A percentile compares a stretch with the other conserved stretches of the same genome.
phyloP scores from a whole-genome alignment of 2,888 invertebrate genomes.

The Clitarchus hookeri region DNA sequence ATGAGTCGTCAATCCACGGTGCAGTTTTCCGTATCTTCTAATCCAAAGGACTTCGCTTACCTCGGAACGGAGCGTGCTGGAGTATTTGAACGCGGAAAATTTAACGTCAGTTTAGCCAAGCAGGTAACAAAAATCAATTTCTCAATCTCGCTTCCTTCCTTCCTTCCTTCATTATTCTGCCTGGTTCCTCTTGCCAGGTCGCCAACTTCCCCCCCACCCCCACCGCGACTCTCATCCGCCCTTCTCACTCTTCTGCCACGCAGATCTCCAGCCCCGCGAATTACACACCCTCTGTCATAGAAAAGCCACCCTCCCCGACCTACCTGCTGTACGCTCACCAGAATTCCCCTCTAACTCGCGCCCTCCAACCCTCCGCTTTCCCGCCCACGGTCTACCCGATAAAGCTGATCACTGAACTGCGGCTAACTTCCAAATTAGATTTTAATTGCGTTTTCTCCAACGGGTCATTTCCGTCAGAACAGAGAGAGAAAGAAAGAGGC shows the following conservation, averaged over 20 bases:
- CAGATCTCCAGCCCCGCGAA: not conserved
- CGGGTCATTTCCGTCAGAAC: slow-evolving; percentile 42
- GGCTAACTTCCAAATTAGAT: slow-evolving; percentile 43
- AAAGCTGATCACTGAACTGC: slow-evolving; percentile 41
- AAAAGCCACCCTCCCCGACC: not conserved
- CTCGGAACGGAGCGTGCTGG: not conserved
- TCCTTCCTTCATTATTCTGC: slow-evolving; percentile 10
- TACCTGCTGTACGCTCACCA: not conserved
- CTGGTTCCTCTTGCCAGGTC: not conserved
- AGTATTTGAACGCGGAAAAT: not conserved
- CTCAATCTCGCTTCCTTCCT: slow-evolving; percentile 14
- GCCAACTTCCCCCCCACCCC: not conserved
- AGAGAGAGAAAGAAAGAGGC: slow-evolving; percentile 12
- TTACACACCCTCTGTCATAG: slow-evolving; percentile 14
- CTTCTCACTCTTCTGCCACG: not conserved
- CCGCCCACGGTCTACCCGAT: slow-evolving; percentile 37
- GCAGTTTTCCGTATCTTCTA: too few relatives aligned
- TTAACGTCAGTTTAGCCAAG: slow-evolving; percentile 14
- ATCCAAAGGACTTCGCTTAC: too few relatives aligned
- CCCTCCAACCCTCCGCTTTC: slow-evolving; percentile 10
- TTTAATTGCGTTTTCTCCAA: slow-evolving; percentile 44
- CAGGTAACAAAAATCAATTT: slow-evolving; percentile 14
- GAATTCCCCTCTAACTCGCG: not conserved
- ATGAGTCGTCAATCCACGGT: too few relatives aligned
- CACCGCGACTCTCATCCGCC: not conserved